Percentiles rank a stretch among this genome's conserved stretches.
Evolutionary conservation across 1,140 invertebrate species (phyloP).

Genomic region (Bombus consobrinus): DNA sequence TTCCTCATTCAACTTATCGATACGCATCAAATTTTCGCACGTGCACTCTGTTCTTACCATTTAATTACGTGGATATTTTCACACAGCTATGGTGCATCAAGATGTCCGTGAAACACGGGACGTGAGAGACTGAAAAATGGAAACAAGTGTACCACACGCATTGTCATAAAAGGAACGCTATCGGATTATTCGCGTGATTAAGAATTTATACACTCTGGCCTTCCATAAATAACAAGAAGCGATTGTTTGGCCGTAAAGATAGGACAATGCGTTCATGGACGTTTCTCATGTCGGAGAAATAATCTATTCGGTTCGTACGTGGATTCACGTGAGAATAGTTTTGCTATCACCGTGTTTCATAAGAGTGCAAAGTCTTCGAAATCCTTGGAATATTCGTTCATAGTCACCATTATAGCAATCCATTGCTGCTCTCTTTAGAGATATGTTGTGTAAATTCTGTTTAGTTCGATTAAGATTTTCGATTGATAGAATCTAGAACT

Average conservation of each 20-base stretch:
- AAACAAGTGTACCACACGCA: constrained; percentile 28
- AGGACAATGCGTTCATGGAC: constrained; percentile 12
- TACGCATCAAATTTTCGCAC: constrained; percentile 25
- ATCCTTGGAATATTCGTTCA: background rate
- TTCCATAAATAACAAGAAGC: constrained; percentile 36
- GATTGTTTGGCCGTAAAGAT: constrained; percentile 16
- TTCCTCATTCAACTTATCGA: background rate
- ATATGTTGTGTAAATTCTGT: background rate
- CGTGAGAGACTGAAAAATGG: constrained; percentile 33
- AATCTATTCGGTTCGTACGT: constrained; percentile 1
- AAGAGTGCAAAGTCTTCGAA: background rate
- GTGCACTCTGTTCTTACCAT: background rate
- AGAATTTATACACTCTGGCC: constrained; percentile 35
- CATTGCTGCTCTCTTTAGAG: no score
- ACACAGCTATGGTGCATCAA: background rate
- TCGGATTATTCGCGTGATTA: constrained; percentile 25
- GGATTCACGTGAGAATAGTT: constrained; percentile 9
- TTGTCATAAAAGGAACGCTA: background rate
- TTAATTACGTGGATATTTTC: constrained; percentile 29
- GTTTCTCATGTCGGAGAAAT: constrained; percentile 16
- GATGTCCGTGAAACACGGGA: constrained; percentile 35
- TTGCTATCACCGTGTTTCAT: background rate
- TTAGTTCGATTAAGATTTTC: background rate
- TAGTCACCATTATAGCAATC: no score
- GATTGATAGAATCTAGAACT: no score